Percentiles rank a stretch among this genome's conserved stretches.
Evolutionary conservation across 2,888 invertebrate species (phyloP).

Genomic region (Ethmia dodecea): DNA sequence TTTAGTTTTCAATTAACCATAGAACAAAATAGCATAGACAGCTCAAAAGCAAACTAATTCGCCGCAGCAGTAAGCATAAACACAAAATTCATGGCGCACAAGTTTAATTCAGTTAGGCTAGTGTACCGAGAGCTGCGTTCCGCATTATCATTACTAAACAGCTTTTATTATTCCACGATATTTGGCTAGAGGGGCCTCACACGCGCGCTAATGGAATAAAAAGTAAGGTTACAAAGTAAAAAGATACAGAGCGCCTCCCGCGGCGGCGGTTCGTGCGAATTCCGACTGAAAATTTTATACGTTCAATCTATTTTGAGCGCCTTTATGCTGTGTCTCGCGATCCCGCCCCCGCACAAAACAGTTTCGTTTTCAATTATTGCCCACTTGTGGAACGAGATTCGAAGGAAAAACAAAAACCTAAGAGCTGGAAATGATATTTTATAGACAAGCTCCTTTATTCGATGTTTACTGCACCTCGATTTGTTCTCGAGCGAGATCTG

Average conservation of each 20-base stretch:
- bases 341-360: constrained; percentile 64
- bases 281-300: constrained; percentile 77
- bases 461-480: constrained; percentile 72
- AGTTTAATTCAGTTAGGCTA: constrained; percentile 66
- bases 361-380: constrained; percentile 78
- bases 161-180: constrained; percentile 75
- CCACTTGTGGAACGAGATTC: constrained; percentile 75
- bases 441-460: constrained; percentile 69
- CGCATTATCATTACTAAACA: constrained; percentile 74
- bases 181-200: constrained; percentile 73
- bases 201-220: constrained; percentile 76
- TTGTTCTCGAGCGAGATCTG: constrained; percentile 66
- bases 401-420: constrained; percentile 65
- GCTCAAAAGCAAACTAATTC: constrained; percentile 44
- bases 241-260: constrained; percentile 73
- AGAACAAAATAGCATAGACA: constrained; percentile 21
- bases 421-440: constrained; percentile 73
- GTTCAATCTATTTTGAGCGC: constrained; percentile 75
- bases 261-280: constrained; percentile 70
- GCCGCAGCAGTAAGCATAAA: constrained; percentile 47
- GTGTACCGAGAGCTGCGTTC: constrained; percentile 55
- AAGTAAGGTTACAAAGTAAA: constrained; percentile 77
- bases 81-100: constrained; percentile 49
- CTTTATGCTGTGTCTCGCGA: constrained; percentile 73
- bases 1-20: constrained; percentile 19